Evolutionary conservation across 2,888 invertebrate species (phyloP), one percentile per base, ranked within the genome.

Genomic region (Nomada fucata): DNA sequence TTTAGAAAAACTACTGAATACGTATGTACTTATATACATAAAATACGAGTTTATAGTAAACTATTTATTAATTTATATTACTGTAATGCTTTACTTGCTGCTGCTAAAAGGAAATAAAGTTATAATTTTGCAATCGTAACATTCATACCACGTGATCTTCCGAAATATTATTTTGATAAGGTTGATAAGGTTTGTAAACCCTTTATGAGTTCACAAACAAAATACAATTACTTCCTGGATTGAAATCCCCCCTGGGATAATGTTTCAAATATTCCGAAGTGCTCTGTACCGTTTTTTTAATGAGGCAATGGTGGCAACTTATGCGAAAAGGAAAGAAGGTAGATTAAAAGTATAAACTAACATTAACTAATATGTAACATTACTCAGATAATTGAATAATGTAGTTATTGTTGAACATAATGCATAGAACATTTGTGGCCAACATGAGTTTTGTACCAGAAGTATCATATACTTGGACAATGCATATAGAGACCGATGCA

Each of bases 361-460:
- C 57, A 67, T 23, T 29, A 72, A n/a, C 26, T 29, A 72, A n/a
- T 20, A 55, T n/a, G n/a, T 60, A 64, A 29, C 57, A 26, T 73
- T 64, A 80, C 18, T 80, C 53, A 29, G 36, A 50, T 47, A 23
- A 64, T 44, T 47, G 52, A 69, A 36, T 42, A 59, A 47, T 50
- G 65, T 64, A 2, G 47, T 26, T 53, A 36, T 60, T 44, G 20
- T 70, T 60, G 20, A 47, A 76, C 65, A 15, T 65, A 64, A 60
- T 53, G 47, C 15, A 60, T 9, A 44, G 52, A 52, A 44, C 36
- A 71, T 71, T 50, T 70, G 61, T 67, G 55, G 55, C 81, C 80
- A 75, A 63, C 18, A 72, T 69, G 57, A 70, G 77, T 64, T 69
- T 64, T 69, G 68, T 69, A 76, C 60, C 36, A 82, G 52, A 68